Evolutionary conservation across 1,140 invertebrate species (phyloP).

Genomic region (Colletes gigas): DNA sequence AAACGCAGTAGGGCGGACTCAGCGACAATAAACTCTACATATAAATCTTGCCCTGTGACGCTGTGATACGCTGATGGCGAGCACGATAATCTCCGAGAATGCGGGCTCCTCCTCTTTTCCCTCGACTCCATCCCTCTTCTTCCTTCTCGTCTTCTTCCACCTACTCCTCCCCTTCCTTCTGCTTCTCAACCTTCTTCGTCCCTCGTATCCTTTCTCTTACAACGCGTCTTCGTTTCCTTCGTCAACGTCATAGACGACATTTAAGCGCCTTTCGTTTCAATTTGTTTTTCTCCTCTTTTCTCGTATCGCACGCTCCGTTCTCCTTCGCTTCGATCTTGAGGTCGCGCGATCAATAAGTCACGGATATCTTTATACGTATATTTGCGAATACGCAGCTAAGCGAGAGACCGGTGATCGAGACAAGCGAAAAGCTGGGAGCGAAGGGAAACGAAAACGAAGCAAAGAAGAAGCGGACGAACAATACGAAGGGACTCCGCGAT

Average conservation of each 20-base stretch:
- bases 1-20: conserved; percentile 82
- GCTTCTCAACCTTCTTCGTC: conserved; percentile 21
- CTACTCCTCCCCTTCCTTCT: conserved; percentile 13
- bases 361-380: too few species aligned
- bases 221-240: not conserved
- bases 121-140: conserved; percentile 37
- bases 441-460: not conserved
- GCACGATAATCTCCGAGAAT: conserved; percentile 82
- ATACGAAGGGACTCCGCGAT: conserved; percentile 63
- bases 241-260: conserved; percentile 15
- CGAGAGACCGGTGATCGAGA: too few species aligned
- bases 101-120: conserved; percentile 75
- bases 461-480: not conserved
- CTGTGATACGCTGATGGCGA: conserved; percentile 82
- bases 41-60: conserved; percentile 82
- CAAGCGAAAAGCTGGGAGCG: too few species aligned
- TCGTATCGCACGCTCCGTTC: not conserved
- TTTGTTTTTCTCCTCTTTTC: not conserved
- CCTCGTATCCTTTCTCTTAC: not conserved
- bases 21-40: conserved; percentile 82
- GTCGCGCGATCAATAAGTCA: too few species aligned
- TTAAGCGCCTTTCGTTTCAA: not conserved
- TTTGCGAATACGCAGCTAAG: too few species aligned
- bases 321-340: too few species aligned
- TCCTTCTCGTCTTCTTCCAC: conserved; percentile 24